Evolutionary conservation across 2,797 vertebrate genomes (phyloP).

Genomic region (Phaenicophaeus curvirostris): DNA sequence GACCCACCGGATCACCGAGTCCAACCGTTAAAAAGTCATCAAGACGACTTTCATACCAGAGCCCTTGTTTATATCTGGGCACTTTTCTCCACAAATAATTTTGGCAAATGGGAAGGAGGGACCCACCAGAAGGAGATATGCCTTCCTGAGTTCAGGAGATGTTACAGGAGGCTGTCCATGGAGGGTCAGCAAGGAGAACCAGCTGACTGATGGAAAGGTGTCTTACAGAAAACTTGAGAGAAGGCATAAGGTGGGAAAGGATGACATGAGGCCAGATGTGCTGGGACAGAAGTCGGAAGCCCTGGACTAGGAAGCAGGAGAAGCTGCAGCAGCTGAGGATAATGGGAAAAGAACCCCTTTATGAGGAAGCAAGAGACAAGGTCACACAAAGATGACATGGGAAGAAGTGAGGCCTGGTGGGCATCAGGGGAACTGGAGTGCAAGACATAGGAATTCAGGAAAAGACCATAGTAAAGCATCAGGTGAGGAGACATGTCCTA

Average conservation of each 20-base stretch:
- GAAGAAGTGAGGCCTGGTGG: not conserved
- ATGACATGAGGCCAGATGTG: not conserved
- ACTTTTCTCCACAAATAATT: not conserved
- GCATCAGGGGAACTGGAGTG: not conserved
- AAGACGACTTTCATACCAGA: not conserved
- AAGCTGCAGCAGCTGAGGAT: not conserved
- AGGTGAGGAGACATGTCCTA: not conserved
- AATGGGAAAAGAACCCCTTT: not conserved
- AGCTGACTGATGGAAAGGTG: not conserved
- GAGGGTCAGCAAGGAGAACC: not conserved
- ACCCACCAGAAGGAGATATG: not conserved
- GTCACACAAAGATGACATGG: not conserved
- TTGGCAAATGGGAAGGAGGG: not conserved
- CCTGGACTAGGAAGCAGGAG: not conserved
- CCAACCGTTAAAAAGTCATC: no score
- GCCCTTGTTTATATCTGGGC: not conserved
- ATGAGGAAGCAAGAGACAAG: not conserved
- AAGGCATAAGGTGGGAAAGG: not conserved
- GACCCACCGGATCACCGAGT: no score
- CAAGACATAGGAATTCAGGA: accelerated
- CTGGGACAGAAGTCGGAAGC: not conserved
- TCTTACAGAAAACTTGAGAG: not conserved
- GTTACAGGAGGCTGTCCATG: not conserved
- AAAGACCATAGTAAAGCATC: not conserved
- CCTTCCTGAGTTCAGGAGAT: not conserved